These are phyloP conservation scores for Anastrepha ludens DNA, from an alignment of 1,140 invertebrate genomes.

Conservation along the genomic window DNA sequence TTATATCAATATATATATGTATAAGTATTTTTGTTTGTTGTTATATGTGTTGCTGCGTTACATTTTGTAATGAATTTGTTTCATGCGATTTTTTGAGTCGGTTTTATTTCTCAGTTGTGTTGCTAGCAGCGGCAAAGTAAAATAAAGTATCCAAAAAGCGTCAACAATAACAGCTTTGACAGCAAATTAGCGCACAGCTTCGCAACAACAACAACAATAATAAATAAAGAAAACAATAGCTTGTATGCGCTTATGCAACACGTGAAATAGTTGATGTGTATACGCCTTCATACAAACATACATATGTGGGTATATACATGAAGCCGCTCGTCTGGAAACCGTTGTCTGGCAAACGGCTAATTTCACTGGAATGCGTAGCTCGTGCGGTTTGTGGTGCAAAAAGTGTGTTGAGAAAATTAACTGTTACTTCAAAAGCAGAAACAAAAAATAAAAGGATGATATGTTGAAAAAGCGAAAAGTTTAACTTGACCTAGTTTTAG, in stretches of 20 bases:
- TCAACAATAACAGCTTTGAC: constrained; percentile 23
- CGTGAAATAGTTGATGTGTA: neutral
- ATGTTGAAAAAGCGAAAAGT: constrained; percentile 10
- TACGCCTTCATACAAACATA: neutral
- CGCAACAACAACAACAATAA: neutral
- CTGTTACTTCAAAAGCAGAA: neutral
- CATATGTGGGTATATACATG: neutral
- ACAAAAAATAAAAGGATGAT: neutral
- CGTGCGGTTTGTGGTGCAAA: neutral
- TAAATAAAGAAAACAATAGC: neutral
- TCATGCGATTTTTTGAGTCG: neutral
- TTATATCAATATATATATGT: no score
- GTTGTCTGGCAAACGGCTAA: constrained; percentile 43
- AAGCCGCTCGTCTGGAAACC: neutral
- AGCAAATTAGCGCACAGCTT: constrained; percentile 42
- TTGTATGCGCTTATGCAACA: constrained; percentile 30
- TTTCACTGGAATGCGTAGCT: constrained; percentile 37
- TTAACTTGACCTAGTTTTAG: constrained; percentile 30
- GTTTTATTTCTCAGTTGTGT: neutral
- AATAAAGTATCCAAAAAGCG: neutral
- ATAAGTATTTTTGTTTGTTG: neutral
- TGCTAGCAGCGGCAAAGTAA: neutral
- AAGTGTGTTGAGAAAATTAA: neutral
- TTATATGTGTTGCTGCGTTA: constrained; percentile 12
- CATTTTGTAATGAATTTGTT: constrained; percentile 18